Percentiles rank a stretch among this genome's conserved stretches.
Evolutionary conservation across 2,888 invertebrate genomes (phyloP).

Genomic region (Linhomoeus sp.): DNA sequence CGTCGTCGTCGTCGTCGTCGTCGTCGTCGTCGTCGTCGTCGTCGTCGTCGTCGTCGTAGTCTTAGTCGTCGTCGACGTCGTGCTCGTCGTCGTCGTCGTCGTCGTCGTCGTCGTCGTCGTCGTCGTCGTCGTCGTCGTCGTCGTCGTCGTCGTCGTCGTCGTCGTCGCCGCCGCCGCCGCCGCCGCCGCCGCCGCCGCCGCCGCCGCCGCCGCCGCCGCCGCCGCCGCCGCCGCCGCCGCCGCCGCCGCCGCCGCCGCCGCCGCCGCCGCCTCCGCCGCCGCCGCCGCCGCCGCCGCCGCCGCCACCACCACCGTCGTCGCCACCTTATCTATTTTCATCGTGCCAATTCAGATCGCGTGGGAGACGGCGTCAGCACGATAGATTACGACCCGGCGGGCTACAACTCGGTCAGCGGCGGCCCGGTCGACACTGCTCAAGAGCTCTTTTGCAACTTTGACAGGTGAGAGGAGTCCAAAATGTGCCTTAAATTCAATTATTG

Average conservation of each 20-base stretch:
- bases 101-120: not conserved
- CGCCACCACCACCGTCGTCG: not conserved
- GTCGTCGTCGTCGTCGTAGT: not conserved
- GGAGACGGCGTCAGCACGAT: not conserved
- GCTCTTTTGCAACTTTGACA: not conserved
- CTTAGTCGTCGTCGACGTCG: not conserved
- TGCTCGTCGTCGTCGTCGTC: not conserved
- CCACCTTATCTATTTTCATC: not conserved
- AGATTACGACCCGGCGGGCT: too few relatives aligned
- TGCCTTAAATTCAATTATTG: not conserved
- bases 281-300: not conserved
- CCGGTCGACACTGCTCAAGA: not conserved
- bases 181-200: not conserved
- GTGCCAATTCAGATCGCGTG: not conserved
- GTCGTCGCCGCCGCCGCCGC: not conserved
- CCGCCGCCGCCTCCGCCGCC: not conserved
- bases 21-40: not conserved
- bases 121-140: not conserved
- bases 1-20: not conserved
- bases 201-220: not conserved
- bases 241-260: not conserved
- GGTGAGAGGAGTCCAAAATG: too few relatives aligned
- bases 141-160: not conserved
- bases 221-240: not conserved
- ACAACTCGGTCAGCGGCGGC: not conserved